Conservation (phyloP, 2,888 invertebrate species). For the Cheilosia soror region DNA sequence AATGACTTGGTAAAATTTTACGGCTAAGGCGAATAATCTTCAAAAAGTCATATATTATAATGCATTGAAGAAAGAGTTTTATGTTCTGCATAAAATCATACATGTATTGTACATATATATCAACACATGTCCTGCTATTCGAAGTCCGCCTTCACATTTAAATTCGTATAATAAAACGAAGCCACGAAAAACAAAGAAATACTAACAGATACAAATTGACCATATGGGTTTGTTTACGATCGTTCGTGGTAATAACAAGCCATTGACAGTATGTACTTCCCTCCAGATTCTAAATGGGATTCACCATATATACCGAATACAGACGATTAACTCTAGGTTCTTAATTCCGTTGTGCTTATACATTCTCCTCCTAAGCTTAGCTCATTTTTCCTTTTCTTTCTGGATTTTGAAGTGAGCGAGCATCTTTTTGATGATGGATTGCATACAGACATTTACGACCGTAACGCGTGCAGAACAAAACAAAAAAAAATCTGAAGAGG, state of each 20-base stretch:
- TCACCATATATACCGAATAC: conserved; percentile 20
- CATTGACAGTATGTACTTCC: conserved; percentile 43
- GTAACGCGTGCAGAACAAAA: conserved; percentile 54
- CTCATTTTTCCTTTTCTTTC: conserved; percentile 9
- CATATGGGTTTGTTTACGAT: conserved; percentile 54
- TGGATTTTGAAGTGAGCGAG: conserved; percentile 20
- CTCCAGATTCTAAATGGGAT: conserved; percentile 22
- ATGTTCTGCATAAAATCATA: background rate
- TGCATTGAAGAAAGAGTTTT: conserved; percentile 5
- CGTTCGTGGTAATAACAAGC: conserved; percentile 25
- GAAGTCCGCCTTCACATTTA: conserved; percentile 25
- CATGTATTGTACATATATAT: background rate
- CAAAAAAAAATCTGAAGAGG: conserved; percentile 5
- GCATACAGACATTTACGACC: conserved; percentile 40
- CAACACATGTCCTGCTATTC: conserved; percentile 7
- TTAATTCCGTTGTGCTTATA: conserved; percentile 15
- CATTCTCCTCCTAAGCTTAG: conserved; percentile 12
- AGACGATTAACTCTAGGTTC: conserved; percentile 41
- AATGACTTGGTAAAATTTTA: conserved; percentile 1
- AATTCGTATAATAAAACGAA: conserved; percentile 31
- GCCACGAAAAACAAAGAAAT: conserved; percentile 35
- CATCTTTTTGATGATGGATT: conserved; percentile 57
- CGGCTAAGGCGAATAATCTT: background rate
- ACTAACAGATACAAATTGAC: conserved; percentile 48
- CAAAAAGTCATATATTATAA: background rate